Evolutionary conservation across 2,888 invertebrate species (phyloP), one percentile per base, ranked within the genome.

Genomic region (Cantharis flavilabris): DNA sequence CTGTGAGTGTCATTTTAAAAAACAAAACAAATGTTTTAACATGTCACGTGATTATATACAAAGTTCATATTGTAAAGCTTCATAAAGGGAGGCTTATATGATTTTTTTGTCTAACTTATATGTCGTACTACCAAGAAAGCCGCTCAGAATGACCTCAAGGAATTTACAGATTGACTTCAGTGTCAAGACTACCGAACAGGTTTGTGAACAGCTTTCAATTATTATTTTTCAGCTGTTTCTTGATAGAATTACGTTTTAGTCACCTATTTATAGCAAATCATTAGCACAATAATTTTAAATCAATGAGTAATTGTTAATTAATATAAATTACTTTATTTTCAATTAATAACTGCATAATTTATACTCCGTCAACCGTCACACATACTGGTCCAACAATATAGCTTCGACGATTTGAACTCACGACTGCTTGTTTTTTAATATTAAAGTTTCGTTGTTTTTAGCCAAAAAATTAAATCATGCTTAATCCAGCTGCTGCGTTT

Each of bases 131-230:
- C 76, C 71, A 75, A 79, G 79, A 78, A 80, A 76, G 77, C 80
- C 80, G 81, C 80, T 78, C 77, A 73, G 75, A 78, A 79, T 81
- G 80, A 80, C 81, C 81, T 80, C 79, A 78, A 80, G 77, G 78
- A 79, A 81, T 80, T 78, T 79, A 77, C 78, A 80, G 80, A 80
- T 80, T 79, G 79, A 81, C 79, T 81, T 81, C 81, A 80, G 77
- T 80, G 80, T 81, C 81, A 81, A 79, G 81, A 80, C 79, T 81
- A 81, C 77, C 80, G 80, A 81, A 81, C 81, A 81, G 81, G 81
- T 81, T 81, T 81, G 79, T 77, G 76, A 78, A 79, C 79, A 79
- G 67, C 76, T 79, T 76, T 76, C 76, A 79, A 79, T 79, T 74
- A 76, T 70, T 78, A 76, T 71, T 73, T 76, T 76, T 72, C 70